phyloP scores from a whole-genome alignment of 2,888 invertebrate genomes.

The Apotomis capreana region DNA sequence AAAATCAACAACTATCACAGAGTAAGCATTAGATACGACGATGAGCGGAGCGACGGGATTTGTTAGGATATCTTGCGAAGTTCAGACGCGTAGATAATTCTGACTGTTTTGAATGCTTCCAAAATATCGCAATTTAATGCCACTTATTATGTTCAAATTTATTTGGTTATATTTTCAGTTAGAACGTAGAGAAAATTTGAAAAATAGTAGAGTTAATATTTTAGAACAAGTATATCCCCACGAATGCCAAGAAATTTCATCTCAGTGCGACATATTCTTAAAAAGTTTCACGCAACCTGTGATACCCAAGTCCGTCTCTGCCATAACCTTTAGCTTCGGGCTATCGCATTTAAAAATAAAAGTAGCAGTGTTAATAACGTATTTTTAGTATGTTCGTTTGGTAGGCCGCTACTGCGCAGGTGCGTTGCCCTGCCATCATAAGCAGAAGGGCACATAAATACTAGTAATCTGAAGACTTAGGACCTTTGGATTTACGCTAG shows the following conservation, averaged over 20 bases:
- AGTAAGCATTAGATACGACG: too few relatives aligned
- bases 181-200: too few relatives aligned
- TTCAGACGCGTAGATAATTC: too few relatives aligned
- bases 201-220: too few relatives aligned
- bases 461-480: neutral
- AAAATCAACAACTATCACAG: too few relatives aligned
- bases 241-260: neutral
- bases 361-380: slow-evolving; percentile 78
- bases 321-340: slow-evolving; percentile 80
- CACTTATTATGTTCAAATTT: too few relatives aligned
- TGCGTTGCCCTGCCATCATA: slow-evolving; percentile 45
- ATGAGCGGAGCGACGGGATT: too few relatives aligned
- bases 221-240: too few relatives aligned
- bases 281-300: neutral
- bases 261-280: neutral
- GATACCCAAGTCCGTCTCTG: slow-evolving; percentile 61
- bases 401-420: slow-evolving; percentile 68
- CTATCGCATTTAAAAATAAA: slow-evolving; percentile 80
- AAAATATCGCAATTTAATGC: too few relatives aligned
- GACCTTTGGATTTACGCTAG: neutral
- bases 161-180: too few relatives aligned
- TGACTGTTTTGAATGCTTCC: too few relatives aligned
- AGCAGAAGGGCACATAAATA: slow-evolving; percentile 1
- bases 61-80: too few relatives aligned
- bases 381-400: slow-evolving; percentile 68